Percentiles rank a stretch among this genome's conserved stretches.
phyloP scores from a whole-genome alignment of 2,888 invertebrate genomes.

The Masnerella sp. region DNA sequence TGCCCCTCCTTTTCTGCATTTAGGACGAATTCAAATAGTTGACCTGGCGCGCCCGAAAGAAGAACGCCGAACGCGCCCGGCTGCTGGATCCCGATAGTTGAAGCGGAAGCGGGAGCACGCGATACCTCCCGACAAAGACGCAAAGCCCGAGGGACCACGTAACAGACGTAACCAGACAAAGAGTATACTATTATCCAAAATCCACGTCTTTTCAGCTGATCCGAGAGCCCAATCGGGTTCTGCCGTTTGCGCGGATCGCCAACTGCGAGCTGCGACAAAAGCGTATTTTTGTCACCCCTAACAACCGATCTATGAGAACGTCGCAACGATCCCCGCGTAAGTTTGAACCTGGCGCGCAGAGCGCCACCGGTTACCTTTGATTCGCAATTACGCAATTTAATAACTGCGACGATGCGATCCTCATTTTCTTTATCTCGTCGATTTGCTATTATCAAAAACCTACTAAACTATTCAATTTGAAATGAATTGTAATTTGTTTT shows the following conservation, averaged over 20 bases:
- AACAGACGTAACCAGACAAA: slow-evolving; percentile 54
- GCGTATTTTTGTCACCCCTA: slow-evolving; percentile 46
- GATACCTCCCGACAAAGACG: slow-evolving; percentile 4
- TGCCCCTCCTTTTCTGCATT: slow-evolving; percentile 49
- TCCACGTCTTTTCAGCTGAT: slow-evolving; percentile 61
- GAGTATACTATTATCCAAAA: slow-evolving; percentile 61
- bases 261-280: slow-evolving; percentile 54
- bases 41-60: slow-evolving; percentile 42
- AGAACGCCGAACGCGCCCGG: slow-evolving; percentile 4
- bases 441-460: no score
- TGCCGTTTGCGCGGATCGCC: slow-evolving; percentile 33
- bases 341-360: no score
- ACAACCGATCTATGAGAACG: no score
- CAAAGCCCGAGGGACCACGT: slow-evolving; percentile 44
- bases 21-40: slow-evolving; percentile 63
- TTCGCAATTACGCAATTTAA: no score
- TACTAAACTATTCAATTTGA: no score
- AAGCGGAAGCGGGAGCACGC: slow-evolving; percentile 6
- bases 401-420: no score
- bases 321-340: no score
- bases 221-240: slow-evolving; percentile 60
- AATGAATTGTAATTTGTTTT: no score
- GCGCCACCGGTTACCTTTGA: no score
- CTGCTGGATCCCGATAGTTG: slow-evolving; percentile 11
- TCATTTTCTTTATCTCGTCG: no score